A percentile compares a stretch with the other conserved stretches of the same genome.
These are phyloP conservation scores for Sparidentex hasta DNA, from an alignment of 2,797 vertebrate species.

Conservation along the genomic window DNA sequence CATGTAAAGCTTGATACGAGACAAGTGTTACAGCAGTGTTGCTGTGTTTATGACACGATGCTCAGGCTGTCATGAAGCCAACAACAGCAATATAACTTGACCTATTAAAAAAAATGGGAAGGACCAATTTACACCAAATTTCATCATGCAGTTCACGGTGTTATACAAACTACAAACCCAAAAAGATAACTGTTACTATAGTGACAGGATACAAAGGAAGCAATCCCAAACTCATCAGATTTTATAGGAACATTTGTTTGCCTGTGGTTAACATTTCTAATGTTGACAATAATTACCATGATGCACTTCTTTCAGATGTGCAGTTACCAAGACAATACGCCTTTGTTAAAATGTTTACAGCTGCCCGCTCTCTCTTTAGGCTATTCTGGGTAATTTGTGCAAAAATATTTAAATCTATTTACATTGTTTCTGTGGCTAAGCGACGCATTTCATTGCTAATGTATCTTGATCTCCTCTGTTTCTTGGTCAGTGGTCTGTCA, in stretches of 20 bases:
- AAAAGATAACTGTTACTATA: background rate
- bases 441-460: background rate
- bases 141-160: background rate
- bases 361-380: slow-evolving; percentile 1
- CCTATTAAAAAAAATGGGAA: background rate
- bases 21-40: background rate
- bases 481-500: background rate
- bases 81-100: background rate
- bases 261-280: background rate
- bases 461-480: slow-evolving; percentile 7
- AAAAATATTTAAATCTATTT: background rate
- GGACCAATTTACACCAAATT: background rate
- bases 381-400: background rate
- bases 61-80: background rate
- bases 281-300: background rate
- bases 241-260: background rate
- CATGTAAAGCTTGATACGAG: no score
- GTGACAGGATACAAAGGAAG: background rate
- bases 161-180: no score
- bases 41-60: background rate
- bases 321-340: background rate
- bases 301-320: background rate
- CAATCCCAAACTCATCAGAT: background rate
- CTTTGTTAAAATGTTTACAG: background rate
- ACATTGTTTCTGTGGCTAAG: background rate